A percentile compares a stretch with the other conserved stretches of the same genome.
Conservation (phyloP, 2,113 vertebrate species). For the Ellobius talpinus region DNA sequence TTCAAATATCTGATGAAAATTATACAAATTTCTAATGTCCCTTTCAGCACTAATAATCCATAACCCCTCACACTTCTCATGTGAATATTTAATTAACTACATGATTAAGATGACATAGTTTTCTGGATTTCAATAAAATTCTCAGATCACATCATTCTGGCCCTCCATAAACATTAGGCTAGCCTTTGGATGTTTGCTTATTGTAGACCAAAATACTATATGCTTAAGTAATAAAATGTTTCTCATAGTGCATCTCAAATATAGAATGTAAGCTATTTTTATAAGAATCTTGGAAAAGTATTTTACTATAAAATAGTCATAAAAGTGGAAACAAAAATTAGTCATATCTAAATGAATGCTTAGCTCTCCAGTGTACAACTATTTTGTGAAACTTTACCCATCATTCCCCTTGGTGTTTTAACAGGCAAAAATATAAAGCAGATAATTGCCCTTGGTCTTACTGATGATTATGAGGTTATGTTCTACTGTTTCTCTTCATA, state of each 20-base stretch:
- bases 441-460: not conserved
- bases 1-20: not conserved
- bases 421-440: not conserved
- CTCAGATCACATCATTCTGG: not conserved
- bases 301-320: not conserved
- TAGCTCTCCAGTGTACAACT: not conserved
- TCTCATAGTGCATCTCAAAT: not conserved
- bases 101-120: not conserved
- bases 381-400: not conserved
- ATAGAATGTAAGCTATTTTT: not conserved
- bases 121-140: not conserved
- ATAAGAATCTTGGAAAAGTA: not conserved
- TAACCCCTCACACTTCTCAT: not conserved
- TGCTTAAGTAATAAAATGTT: not conserved
- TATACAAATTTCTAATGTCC: not conserved
- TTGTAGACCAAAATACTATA: not conserved
- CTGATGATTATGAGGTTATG: not conserved
- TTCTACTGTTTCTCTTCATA: not conserved
- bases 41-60: not conserved
- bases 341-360: not conserved
- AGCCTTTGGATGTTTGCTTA: not conserved
- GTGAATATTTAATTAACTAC: not conserved
- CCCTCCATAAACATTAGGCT: not conserved
- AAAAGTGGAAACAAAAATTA: not conserved
- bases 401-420: not conserved